These are phyloP conservation scores for Talpa occidentalis DNA, from an alignment of 2,113 vertebrate species.

Conservation along the genomic window DNA sequence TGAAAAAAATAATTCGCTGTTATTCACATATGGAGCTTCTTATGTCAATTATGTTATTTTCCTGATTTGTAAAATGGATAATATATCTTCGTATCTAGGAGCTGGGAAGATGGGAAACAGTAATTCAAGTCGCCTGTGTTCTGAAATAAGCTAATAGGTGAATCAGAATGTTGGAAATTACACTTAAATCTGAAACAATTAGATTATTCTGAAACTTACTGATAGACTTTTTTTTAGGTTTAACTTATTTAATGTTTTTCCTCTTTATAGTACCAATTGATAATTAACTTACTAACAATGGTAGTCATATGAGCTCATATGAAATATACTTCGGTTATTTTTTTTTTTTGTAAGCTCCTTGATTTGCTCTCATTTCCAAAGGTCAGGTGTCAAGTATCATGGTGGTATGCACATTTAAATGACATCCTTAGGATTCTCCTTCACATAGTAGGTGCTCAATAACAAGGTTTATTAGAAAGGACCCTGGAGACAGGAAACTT, in stretches of 20 bases:
- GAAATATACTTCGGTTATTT: conserved; percentile 28
- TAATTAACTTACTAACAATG: conserved; percentile 18
- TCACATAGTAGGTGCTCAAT: not conserved
- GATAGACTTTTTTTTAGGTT: conserved; percentile 51
- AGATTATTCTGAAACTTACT: conserved; percentile 20
- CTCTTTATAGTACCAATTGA: conserved; percentile 21
- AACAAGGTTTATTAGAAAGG: conserved; percentile 18
- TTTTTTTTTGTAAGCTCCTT: conserved; percentile 34
- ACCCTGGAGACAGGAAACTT: not conserved
- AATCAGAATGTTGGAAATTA: conserved; percentile 49
- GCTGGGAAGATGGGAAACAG: conserved; percentile 39
- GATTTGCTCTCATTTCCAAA: conserved; percentile 47
- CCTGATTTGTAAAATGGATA: conserved; percentile 58
- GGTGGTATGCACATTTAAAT: not conserved
- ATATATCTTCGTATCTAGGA: conserved; percentile 55
- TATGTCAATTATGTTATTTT: conserved; percentile 48
- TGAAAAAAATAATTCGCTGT: conserved; percentile 16
- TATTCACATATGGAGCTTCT: conserved; percentile 42
- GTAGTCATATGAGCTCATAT: not conserved
- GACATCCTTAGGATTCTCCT: not conserved
- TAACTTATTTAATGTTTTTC: conserved; percentile 30
- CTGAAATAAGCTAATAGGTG: conserved; percentile 20
- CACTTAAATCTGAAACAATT: not conserved
- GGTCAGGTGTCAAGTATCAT: not conserved
- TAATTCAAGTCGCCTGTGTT: not conserved